Evolutionary conservation across 2,113 vertebrate genomes (phyloP).

Genomic region (Rhinogobius similis): DNA sequence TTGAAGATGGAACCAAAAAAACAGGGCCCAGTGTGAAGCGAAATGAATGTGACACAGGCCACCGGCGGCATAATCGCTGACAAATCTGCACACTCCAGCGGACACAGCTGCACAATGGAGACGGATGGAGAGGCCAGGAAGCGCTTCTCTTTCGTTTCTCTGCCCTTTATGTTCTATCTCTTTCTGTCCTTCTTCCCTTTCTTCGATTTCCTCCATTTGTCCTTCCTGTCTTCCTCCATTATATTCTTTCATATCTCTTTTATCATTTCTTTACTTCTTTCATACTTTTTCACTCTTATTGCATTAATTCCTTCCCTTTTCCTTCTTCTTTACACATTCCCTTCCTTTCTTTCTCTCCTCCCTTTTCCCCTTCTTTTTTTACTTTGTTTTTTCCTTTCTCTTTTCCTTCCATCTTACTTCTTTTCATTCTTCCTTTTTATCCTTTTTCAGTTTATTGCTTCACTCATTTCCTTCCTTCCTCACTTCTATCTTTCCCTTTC

Average conservation of each 20-base stretch:
- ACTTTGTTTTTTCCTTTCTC: too few relatives aligned
- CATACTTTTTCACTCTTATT: not conserved
- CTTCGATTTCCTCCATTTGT: not conserved
- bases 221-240: not conserved
- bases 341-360: too few relatives aligned
- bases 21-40: not conserved
- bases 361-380: too few relatives aligned
- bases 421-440: too few relatives aligned
- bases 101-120: slow-evolving; percentile 36
- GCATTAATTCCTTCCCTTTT: too few relatives aligned
- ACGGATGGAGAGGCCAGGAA: slow-evolving; percentile 28
- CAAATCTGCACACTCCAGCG: slow-evolving; percentile 16
- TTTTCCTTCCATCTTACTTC: too few relatives aligned
- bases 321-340: too few relatives aligned
- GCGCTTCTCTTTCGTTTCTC: slow-evolving; percentile 19
- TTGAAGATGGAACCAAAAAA: slow-evolving; percentile 16
- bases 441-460: too few relatives aligned
- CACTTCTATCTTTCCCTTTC: too few relatives aligned
- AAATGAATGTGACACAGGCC: slow-evolving; percentile 15
- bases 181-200: slow-evolving; percentile 4
- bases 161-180: not conserved
- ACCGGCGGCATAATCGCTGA: slow-evolving; percentile 19
- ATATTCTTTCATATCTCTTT: too few relatives aligned
- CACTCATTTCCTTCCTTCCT: too few relatives aligned
- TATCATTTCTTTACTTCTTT: too few relatives aligned